A percentile compares a stretch with the other conserved stretches of the same genome.
These are phyloP conservation scores for Psittacus erithacus DNA, from an alignment of 2,113 vertebrate species.

Conservation along the genomic window DNA sequence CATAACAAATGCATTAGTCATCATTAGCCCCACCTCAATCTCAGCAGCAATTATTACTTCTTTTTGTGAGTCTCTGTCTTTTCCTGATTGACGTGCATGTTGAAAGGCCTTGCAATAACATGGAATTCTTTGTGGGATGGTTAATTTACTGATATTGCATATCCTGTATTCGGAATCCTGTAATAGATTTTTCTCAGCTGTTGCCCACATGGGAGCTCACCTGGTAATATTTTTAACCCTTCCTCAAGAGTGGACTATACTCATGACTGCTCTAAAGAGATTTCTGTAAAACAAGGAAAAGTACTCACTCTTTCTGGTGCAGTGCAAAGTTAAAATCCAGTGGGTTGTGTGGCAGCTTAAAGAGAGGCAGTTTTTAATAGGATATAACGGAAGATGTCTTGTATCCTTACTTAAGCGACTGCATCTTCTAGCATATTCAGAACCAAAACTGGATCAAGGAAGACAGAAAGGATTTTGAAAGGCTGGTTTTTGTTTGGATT, in stretches of 20 bases:
- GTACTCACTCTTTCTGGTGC: background rate
- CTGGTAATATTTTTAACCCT: conserved; percentile 1
- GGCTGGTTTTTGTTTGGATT: background rate
- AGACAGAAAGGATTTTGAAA: background rate
- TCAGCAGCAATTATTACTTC: background rate
- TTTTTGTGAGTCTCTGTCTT: conserved; percentile 1
- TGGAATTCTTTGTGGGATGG: background rate
- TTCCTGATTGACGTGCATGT: background rate
- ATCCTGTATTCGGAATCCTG: background rate
- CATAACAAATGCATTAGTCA: conserved; percentile 50
- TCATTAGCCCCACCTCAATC: conserved; percentile 1
- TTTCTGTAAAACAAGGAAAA: background rate
- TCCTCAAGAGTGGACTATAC: background rate
- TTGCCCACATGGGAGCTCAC: background rate
- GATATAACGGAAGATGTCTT: background rate
- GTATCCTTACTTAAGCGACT: background rate
- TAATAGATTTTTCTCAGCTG: background rate
- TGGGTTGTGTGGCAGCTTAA: background rate
- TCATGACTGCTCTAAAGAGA: background rate
- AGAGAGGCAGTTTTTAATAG: background rate
- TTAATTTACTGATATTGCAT: background rate
- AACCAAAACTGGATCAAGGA: background rate
- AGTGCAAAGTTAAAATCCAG: background rate
- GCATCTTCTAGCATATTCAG: background rate
- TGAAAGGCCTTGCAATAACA: background rate